phyloP scores from a whole-genome alignment of 1,140 invertebrate genomes.

The Charaxes varanes region DNA sequence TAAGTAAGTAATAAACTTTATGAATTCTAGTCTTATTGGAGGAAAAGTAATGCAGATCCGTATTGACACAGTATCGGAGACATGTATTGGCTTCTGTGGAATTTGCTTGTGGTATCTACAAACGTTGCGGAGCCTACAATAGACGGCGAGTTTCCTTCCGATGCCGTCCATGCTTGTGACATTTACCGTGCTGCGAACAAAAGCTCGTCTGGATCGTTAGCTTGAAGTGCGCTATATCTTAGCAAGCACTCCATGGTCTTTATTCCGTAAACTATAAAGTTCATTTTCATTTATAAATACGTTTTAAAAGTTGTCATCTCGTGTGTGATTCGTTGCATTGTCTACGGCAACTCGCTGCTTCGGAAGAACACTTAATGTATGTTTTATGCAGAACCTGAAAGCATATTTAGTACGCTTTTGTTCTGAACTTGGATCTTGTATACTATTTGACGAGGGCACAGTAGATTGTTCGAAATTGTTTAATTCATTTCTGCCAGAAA shows the following conservation, averaged over 20 bases:
- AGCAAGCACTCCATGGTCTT: background rate
- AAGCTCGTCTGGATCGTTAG: slow-evolving; percentile 15
- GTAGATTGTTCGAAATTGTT: no score
- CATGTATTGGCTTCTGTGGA: no score
- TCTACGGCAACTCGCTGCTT: slow-evolving; percentile 3
- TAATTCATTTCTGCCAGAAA: no score
- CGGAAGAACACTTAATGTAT: slow-evolving; percentile 1
- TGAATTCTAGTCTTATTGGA: no score
- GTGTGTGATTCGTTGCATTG: slow-evolving; percentile 5
- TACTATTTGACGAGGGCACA: no score
- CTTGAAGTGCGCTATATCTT: background rate
- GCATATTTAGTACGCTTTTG: no score
- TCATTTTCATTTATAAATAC: background rate
- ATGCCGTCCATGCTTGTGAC: slow-evolving; percentile 7
- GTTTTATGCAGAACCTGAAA: no score
- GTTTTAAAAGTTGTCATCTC: slow-evolving; percentile 1
- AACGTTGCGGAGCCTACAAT: background rate
- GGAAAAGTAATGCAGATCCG: no score
- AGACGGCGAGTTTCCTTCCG: slow-evolving; percentile 3
- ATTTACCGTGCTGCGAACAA: slow-evolving; percentile 11
- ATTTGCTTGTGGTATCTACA: no score
- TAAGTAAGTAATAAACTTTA: no score
- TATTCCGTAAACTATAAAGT: slow-evolving; percentile 3
- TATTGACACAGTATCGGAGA: no score
- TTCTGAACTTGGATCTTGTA: no score